Evolutionary conservation across 2,888 invertebrate species (phyloP), one percentile per base, ranked within the genome.

Genomic region (Tanaodytes sp.): DNA sequence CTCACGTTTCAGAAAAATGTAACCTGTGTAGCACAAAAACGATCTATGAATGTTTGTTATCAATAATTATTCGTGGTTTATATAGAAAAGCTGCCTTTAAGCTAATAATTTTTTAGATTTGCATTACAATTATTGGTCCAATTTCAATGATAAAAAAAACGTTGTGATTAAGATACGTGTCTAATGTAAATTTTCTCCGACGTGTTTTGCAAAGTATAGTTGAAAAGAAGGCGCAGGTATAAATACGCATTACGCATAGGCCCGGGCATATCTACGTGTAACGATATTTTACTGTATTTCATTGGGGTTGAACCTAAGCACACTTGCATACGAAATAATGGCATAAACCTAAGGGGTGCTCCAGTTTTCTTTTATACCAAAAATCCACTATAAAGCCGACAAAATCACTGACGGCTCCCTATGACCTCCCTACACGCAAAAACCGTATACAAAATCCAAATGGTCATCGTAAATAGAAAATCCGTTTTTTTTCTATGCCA

Each of bases 391-490:
- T 77, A 80, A 82, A 82, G 79, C 82, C 75, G 77, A 73, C 66
- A 78, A 80, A 78, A 80, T 80, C 79, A 74, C 78, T 71, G 75
- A 51, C 66, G 71, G 70, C 73, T 59, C 71, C 72, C 66, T 63
- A 67, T 71, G 58, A 73, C 71, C 69, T 59, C 66, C 69, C 65
- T 63, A 66, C 62, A 42, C 65, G 20, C 40, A 72, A 64, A n/a
- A 64, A 64, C 66, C 62, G 74, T 72, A 73, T 73, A 74, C 75
- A 71, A 78, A 77, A 79, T 79, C 81, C 79, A 81, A 82, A 82
- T 82, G 81, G 81, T 81, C 81, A 81, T 81, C 81, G 81, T 82
- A 82, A 82, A 82, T 80, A 79, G 79, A 81, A 82, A 79, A 81
- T 80, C 80, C 79, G 77, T 77, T 77, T 79, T 79, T 23, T 78